Percentiles rank a stretch among this genome's conserved stretches.
These are phyloP conservation scores for Cricetomys ansorgei DNA, from an alignment of 2,113 vertebrate genomes.

Conservation along the genomic window DNA sequence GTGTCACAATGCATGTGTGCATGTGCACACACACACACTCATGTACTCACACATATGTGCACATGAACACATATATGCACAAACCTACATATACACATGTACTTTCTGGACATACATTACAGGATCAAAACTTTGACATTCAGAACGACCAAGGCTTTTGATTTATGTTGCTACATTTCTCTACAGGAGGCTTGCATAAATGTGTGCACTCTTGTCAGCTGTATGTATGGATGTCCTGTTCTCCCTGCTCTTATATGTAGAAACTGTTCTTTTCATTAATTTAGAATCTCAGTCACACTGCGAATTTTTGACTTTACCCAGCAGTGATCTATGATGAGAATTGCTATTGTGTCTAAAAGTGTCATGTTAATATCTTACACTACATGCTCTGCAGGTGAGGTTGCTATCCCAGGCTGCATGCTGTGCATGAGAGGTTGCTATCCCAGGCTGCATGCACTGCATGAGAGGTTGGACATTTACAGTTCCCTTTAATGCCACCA, in stretches of 20 bases:
- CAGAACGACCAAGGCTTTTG: background rate
- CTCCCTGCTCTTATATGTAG: background rate
- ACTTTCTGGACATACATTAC: background rate
- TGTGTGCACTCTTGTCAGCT: background rate
- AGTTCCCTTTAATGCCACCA: background rate
- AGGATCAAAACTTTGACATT: background rate
- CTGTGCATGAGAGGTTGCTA: background rate
- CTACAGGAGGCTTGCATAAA: background rate
- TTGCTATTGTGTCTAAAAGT: slow-evolving; percentile 32
- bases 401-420: background rate
- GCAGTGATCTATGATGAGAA: background rate
- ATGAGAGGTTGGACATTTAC: background rate
- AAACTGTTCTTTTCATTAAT: background rate
- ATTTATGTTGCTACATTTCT: background rate
- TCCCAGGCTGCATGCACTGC: background rate
- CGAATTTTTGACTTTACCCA: background rate
- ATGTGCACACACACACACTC: background rate
- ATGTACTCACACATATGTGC: background rate
- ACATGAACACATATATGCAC: background rate
- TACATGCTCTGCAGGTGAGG: background rate
- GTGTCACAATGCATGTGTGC: background rate
- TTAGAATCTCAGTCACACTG: background rate
- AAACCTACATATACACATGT: background rate
- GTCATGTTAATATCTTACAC: slow-evolving; percentile 38
- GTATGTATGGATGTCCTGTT: background rate